Base-by-base conservation (phyloP, 2,797 vertebrate genomes). In the Hyperoplus immaculatus region DNA sequence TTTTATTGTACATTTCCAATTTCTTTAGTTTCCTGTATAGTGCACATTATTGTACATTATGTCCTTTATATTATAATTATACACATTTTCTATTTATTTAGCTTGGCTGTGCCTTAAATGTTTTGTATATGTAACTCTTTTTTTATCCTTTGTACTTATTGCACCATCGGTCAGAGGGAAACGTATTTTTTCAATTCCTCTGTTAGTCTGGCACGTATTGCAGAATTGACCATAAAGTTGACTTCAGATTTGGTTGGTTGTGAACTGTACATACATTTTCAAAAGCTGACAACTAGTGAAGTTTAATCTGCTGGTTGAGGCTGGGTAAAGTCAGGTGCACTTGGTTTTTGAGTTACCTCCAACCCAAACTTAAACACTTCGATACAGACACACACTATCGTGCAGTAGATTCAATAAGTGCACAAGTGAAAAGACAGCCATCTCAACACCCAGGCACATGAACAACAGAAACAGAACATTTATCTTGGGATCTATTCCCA, bases 381-480 rank as follows among this genome's bases (percentile, higher is more conserved):
- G 46, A 51, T 55, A 71, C 1, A 62, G 12, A 64, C 54, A 58
- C 59, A 72, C 11, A 72, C 46, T 45, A 67, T n/a, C 18, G 39
- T 15, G n/a, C 10, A 29, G 8, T 42, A 55, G 6, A 39, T 38
- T 63, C 3, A 62, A 10, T 15, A 11, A 53, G 59, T 54, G 7
- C 15, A 69, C 11, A 14, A 6, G 1, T 36, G 12, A 69, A 58
- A 5, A 45, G 11, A 61, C 43, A 67, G 13, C 1, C 47, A 61
- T 39, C n/a, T 65, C n/a, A 69, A 70, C 38, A 64, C 29, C 42
- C 12, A 18, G n/a, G 4, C 43, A 9, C 5, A 64, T 8, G 18
- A 15, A 42, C 0, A 6, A 36, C 10, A 13, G n/a, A 60, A 46
- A 58, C 36, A 60, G 18, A 46, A 6, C 9, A 41, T 43, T 53